Conservation (phyloP, 2,888 invertebrate genomes). For the Fragum sueziense region DNA sequence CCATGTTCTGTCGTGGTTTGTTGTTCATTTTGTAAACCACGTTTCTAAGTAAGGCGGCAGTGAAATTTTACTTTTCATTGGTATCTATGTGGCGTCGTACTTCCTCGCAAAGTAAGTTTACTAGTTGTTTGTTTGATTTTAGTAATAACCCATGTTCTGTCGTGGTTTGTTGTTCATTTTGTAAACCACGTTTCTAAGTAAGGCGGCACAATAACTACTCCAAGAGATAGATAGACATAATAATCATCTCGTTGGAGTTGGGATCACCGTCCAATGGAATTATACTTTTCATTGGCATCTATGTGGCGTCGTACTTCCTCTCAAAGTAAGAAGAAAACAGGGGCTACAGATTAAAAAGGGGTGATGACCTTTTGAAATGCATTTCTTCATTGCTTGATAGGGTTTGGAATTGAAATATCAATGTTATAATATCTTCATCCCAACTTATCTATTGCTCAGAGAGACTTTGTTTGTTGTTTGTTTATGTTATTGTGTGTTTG, state of each 20-base stretch:
- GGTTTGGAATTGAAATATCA: too few species aligned
- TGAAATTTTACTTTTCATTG: conserved; percentile 64
- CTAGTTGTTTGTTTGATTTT: neutral
- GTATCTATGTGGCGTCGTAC: conserved; percentile 64
- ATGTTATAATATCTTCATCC: too few species aligned
- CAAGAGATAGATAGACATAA: too few species aligned
- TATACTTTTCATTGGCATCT: conserved; percentile 66
- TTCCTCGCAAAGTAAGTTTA: conserved; percentile 64
- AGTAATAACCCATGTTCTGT: neutral
- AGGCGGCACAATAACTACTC: too few species aligned
- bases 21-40: too few species aligned
- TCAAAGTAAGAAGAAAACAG: conserved; percentile 63
- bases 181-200: conserved; percentile 63
- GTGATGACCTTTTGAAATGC: too few species aligned
- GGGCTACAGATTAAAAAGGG: too few species aligned
- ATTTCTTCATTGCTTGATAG: too few species aligned
- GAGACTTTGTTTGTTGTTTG: too few species aligned
- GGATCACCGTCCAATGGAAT: conserved; percentile 63
- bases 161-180: too few species aligned
- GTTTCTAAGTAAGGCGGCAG: conserved; percentile 63
- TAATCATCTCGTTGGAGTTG: conserved; percentile 62
- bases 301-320: conserved; percentile 64
- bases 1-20: neutral
- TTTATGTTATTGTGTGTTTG: too few species aligned
- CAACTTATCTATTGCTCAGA: too few species aligned